Evolutionary conservation across 2,113 vertebrate species (phyloP), one percentile per base, ranked within the genome.

Genomic region (Amblyornis subalaris): DNA sequence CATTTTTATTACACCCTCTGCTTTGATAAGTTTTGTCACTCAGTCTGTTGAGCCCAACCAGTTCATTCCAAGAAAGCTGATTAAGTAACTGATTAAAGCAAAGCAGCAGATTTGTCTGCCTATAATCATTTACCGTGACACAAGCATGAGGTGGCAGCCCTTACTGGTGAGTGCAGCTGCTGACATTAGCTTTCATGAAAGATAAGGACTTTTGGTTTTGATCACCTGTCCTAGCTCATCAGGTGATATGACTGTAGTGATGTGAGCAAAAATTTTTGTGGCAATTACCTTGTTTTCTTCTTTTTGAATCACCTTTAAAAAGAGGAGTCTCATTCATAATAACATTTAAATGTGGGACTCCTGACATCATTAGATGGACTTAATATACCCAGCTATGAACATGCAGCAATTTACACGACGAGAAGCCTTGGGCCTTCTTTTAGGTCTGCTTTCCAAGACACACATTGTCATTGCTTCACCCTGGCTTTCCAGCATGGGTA

Each of bases 81-180:
- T 96, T 96, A 97, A 97, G 96, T 97, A 95, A 85, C 87, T 95
- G 92, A 97, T 97, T 97, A 94, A 95, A 96, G 90, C 3, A n/a
- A 79, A 84, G 15, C 44, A 94, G 79, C 48, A 87, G 93, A 93
- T 87, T 80, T 89, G 40, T 91, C 79, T 92, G 51, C 58, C 85
- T 70, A 2, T 94, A 84, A 89, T 95, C 47, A 71, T 62, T 95
- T 96, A 76, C 48, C 64, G 67, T 51, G 69, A 61, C 94, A 77
- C 35, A 72, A 53, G 38, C 50, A 62, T 66, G 61, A 38, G 29
- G 33, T 92, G 24, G 73, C 61, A 83, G 72, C 26, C 22, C 74
- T 48, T 40, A 13, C 8, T 64, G 26, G 38, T 55, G 79, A 69
- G 31, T 5, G 28, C 11, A 24, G 44, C 55, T 86, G 72, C 73